Percentiles rank a stretch among this genome's conserved stretches.
phyloP scores from a whole-genome alignment of 2,888 invertebrate species.

The Graphium colonna region DNA sequence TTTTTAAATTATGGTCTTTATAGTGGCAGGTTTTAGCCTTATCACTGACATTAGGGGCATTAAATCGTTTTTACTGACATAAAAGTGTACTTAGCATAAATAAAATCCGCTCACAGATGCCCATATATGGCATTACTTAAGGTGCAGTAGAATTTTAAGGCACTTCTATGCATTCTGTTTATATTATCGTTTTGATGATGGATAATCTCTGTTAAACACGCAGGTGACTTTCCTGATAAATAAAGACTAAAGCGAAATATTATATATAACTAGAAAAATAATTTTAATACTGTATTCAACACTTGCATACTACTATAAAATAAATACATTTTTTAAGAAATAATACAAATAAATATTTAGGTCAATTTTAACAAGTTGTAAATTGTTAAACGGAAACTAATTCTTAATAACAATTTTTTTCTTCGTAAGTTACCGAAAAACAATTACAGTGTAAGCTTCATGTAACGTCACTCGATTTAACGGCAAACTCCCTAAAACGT shows the following conservation, averaged over 20 bases:
- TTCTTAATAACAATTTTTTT: too few species aligned
- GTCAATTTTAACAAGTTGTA: too few species aligned
- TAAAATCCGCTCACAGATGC: background rate
- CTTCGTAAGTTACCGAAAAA: too few species aligned
- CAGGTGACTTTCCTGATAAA: background rate
- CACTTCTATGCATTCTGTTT: background rate
- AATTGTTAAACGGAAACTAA: too few species aligned
- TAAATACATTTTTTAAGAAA: too few species aligned
- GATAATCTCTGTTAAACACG: background rate
- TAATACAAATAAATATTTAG: too few species aligned
- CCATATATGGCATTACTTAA: background rate
- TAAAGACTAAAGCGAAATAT: background rate
- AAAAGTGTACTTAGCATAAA: background rate
- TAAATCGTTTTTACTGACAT: background rate
- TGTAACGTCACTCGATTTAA: background rate
- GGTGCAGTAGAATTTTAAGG: background rate
- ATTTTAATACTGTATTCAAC: background rate
- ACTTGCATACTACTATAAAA: too few species aligned
- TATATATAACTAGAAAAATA: background rate
- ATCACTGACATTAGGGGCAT: background rate
- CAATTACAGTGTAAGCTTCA: background rate
- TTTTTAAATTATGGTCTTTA: background rate
- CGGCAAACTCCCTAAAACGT: background rate
- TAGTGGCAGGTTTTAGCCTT: background rate
- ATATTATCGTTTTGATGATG: background rate